These are phyloP conservation scores for Parazoanthus atlanticus DNA, from an alignment of 92 coral and sea anemone species.

Conservation along the genomic window DNA sequence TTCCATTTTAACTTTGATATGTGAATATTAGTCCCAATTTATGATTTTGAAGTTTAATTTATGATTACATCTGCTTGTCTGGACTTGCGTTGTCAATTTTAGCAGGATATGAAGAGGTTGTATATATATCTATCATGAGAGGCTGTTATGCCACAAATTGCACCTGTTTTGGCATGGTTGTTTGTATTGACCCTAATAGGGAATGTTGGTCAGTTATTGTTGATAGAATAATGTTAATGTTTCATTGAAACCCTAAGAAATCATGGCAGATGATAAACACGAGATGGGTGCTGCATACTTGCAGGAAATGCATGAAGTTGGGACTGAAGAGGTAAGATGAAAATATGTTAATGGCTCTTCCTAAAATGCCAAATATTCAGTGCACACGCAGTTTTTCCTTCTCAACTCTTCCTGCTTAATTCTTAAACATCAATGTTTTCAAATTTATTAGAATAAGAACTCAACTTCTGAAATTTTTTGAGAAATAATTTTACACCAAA, in stretches of 20 bases:
- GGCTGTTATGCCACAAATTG: no score
- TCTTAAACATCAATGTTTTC: no score
- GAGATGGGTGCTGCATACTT: constrained; percentile 65
- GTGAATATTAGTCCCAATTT: no score
- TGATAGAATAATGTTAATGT: neutral
- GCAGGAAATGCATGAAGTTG: constrained; percentile 70
- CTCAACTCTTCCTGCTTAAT: no score
- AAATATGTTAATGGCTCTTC: neutral
- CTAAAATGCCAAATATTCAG: neutral
- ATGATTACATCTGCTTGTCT: neutral
- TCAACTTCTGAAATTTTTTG: no score
- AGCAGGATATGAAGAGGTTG: neutral
- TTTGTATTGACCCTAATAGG: constrained; percentile 22
- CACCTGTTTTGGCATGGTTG: neutral
- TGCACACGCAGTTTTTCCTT: neutral
- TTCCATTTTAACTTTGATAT: no score
- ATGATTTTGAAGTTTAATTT: no score
- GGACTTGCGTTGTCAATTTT: neutral
- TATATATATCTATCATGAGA: neutral
- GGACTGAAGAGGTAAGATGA: constrained; percentile 64
- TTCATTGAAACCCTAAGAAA: constrained; percentile 16
- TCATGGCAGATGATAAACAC: constrained; percentile 52
- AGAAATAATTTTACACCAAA: no score
- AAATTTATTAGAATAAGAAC: no score
- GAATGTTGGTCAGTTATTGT: neutral